Percentiles rank a stretch among this genome's conserved stretches.
phyloP scores from a whole-genome alignment of 2,797 vertebrate genomes.

The Lagorchestes hirsutus region DNA sequence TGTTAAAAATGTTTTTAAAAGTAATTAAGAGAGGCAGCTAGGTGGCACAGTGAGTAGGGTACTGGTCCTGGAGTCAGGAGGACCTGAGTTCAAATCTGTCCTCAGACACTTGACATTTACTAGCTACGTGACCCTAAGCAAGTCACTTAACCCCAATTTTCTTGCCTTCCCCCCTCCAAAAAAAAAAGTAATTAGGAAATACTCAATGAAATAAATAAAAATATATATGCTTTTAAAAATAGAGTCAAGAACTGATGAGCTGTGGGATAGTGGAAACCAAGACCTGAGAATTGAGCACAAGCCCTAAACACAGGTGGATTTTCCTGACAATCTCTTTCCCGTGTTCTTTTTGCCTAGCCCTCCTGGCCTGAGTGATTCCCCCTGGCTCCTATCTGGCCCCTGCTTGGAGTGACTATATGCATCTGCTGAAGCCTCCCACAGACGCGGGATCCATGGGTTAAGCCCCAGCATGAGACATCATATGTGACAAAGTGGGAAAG shows the following conservation, averaged over 20 bases:
- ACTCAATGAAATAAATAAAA: background rate
- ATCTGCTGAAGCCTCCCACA: conserved; percentile 43
- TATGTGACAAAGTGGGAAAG: conserved; percentile 12
- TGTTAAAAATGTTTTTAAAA: background rate
- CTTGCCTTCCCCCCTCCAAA: too few species aligned
- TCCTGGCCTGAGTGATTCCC: conserved; percentile 58
- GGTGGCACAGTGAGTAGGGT: too few species aligned
- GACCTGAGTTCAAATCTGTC: too few species aligned
- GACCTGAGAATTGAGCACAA: background rate
- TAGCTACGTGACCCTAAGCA: too few species aligned
- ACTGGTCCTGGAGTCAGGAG: too few species aligned
- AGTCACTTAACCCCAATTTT: too few species aligned
- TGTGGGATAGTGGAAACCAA: background rate
- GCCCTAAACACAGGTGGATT: conserved; percentile 65
- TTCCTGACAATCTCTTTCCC: conserved; percentile 67
- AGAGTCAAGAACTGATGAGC: too few species aligned
- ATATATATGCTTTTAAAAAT: background rate
- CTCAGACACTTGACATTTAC: too few species aligned
- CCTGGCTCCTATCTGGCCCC: conserved; percentile 70
- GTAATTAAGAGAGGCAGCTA: too few species aligned
- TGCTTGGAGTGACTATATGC: conserved; percentile 70
- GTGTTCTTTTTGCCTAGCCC: background rate
- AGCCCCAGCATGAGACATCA: background rate
- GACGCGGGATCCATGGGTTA: conserved; percentile 21
- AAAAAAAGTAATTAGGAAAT: background rate